Conservation (phyloP, 64 coral and sea anemone species). For the Actinia equina region DNA sequence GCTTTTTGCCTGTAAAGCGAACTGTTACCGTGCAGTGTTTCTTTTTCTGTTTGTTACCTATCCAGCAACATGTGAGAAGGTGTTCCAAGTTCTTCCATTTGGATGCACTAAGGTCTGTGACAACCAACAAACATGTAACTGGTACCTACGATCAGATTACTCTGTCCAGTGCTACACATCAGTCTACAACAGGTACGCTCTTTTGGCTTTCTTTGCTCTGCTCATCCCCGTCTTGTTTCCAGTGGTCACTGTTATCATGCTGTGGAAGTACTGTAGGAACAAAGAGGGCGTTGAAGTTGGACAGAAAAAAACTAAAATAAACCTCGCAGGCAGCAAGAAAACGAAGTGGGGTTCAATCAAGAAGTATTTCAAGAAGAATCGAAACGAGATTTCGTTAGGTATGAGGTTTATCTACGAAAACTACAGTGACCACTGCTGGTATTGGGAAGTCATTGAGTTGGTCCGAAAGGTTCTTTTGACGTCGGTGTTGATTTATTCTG, state of each 20-base stretch:
- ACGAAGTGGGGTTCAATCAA: not conserved
- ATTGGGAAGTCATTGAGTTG: conserved; percentile 30
- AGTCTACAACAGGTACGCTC: conserved; percentile 28
- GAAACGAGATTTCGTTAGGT: not conserved
- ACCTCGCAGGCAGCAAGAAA: not conserved
- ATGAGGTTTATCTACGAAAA: conserved; percentile 65
- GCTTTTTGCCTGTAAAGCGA: conserved; percentile 2
- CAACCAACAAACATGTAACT: not conserved
- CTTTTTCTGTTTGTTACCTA: conserved; percentile 18
- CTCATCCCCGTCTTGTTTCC: conserved; percentile 33
- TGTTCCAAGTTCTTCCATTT: conserved; percentile 12
- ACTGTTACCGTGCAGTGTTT: conserved; percentile 14
- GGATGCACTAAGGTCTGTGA: conserved; percentile 13
- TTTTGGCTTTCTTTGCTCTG: not conserved
- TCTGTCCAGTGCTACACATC: conserved; percentile 31
- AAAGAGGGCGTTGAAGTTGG: not conserved
- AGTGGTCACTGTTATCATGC: not conserved
- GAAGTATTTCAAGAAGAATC: not conserved
- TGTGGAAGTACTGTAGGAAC: conserved; percentile 32
- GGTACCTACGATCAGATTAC: conserved; percentile 48
- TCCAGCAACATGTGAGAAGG: conserved; percentile 1
- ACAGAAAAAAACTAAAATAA: not conserved
- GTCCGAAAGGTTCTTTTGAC: conserved; percentile 28
- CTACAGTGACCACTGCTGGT: conserved; percentile 30
- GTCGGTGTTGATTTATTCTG: not conserved